Percentiles rank a stretch among this genome's conserved stretches.
These are phyloP conservation scores for Acanthosoma haemorrhoidale DNA, from an alignment of 2,888 invertebrate species.

Conservation along the genomic window DNA sequence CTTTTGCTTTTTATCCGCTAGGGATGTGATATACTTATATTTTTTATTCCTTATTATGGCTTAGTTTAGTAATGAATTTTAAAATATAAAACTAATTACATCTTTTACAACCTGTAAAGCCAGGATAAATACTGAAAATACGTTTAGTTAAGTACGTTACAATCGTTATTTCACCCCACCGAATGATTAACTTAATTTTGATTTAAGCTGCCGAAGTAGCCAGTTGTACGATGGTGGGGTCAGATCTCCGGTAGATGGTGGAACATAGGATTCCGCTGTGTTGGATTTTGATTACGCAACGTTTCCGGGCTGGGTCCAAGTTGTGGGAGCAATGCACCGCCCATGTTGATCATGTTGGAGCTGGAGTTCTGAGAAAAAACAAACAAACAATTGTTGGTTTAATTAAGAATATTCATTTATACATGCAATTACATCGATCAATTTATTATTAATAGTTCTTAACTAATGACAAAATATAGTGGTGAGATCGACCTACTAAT, in stretches of 20 bases:
- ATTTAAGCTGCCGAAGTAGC: conserved; percentile 6
- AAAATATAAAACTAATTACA: conserved; percentile 2
- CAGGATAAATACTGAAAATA: background rate
- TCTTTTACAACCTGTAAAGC: background rate
- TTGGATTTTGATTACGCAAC: conserved; percentile 33
- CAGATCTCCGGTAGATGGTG: conserved; percentile 73
- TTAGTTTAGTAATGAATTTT: background rate
- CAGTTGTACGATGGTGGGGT: conserved; percentile 44
- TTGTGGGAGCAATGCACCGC: conserved; percentile 41
- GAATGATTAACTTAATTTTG: background rate
- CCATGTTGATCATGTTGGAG: conserved; percentile 37
- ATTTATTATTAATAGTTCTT: no score
- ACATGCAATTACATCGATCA: no score
- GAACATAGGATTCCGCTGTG: conserved; percentile 49
- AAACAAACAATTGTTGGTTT: no score
- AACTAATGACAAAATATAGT: no score
- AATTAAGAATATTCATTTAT: no score
- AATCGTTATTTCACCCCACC: background rate
- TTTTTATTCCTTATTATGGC: no score
- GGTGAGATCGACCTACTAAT: no score
- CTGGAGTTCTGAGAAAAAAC: conserved; percentile 40
- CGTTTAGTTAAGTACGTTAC: background rate
- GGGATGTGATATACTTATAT: no score
- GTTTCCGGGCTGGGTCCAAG: conserved; percentile 41
- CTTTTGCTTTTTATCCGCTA: no score